These are phyloP conservation scores for Drosophila serrata DNA, from an alignment of 1,140 invertebrate species.

Conservation along the genomic window DNA sequence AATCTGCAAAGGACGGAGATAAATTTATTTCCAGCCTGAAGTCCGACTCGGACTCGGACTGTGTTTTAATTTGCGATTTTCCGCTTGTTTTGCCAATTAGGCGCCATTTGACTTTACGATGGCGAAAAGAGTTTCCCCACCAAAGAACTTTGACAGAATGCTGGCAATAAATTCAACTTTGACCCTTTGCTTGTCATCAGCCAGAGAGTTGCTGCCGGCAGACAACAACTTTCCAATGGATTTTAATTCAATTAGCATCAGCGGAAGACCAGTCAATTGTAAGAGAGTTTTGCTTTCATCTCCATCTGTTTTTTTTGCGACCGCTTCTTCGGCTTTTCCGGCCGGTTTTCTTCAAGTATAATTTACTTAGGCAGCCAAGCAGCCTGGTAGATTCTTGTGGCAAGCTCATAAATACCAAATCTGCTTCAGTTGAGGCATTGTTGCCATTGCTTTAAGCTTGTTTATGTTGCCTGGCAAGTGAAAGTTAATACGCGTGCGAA, in stretches of 20 bases:
- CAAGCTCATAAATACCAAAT: constrained; percentile 76
- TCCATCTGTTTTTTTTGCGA: constrained; percentile 2
- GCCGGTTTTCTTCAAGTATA: constrained; percentile 58
- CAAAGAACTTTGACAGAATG: constrained; percentile 33
- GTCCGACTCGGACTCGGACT: constrained; percentile 43
- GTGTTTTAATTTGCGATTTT: constrained; percentile 78
- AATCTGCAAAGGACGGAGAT: neutral
- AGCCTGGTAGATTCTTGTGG: constrained; percentile 32
- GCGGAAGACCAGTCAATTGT: constrained; percentile 52
- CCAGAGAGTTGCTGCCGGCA: constrained; percentile 28
- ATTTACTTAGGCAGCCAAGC: constrained; percentile 58
- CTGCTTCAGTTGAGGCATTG: constrained; percentile 59
- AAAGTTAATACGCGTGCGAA: constrained; percentile 80
- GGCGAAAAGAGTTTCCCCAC: constrained; percentile 18
- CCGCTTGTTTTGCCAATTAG: constrained; percentile 81
- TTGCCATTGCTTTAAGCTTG: constrained; percentile 57
- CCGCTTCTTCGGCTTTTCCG: constrained; percentile 11
- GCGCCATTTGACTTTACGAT: constrained; percentile 77
- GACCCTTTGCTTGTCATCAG: constrained; percentile 40
- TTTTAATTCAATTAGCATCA: constrained; percentile 65
- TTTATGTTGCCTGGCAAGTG: constrained; percentile 72
- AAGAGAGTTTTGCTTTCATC: constrained; percentile 53
- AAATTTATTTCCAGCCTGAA: constrained; percentile 35
- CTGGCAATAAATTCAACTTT: constrained; percentile 64
- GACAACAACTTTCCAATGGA: constrained; percentile 45